Evolutionary conservation across 1,140 invertebrate species (phyloP).

Genomic region (Cotesia glomerata): DNA sequence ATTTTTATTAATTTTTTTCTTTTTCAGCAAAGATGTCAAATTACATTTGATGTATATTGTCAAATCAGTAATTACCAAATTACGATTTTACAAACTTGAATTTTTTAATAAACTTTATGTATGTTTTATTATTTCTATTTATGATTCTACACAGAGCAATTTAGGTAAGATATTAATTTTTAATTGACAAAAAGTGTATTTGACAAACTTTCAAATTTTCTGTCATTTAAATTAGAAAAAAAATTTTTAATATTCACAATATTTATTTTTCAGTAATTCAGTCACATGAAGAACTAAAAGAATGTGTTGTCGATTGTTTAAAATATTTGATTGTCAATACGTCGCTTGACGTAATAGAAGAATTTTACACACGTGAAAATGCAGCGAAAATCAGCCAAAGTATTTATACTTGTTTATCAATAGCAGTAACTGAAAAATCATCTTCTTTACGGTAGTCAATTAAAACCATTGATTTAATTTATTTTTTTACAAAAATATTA

Average conservation of each 20-base stretch:
- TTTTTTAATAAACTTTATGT: conserved; percentile 62
- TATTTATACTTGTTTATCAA: conserved; percentile 65
- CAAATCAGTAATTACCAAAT: conserved; percentile 54
- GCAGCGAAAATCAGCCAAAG: conserved; percentile 66
- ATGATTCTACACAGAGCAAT: conserved; percentile 57
- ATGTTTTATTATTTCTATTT: conserved; percentile 61
- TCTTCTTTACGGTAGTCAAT: conserved; percentile 62
- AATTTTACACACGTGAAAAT: conserved; percentile 63
- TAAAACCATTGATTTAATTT: conserved; percentile 18
- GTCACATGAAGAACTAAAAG: conserved; percentile 68
- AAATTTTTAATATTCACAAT: conserved; percentile 43
- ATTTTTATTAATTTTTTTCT: conserved; percentile 15
- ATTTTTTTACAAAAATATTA: conserved; percentile 21
- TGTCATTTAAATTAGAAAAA: neutral
- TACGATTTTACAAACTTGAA: conserved; percentile 56
- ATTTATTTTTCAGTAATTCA: conserved; percentile 52
- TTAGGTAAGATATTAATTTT: conserved; percentile 55
- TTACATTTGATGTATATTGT: conserved; percentile 59
- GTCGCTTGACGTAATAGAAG: conserved; percentile 57
- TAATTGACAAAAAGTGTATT: conserved; percentile 2
- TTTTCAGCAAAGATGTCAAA: conserved; percentile 57
- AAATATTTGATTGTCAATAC: conserved; percentile 60
- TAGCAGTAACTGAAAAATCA: conserved; percentile 68
- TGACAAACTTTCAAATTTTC: too few species aligned
- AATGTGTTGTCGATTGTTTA: conserved; percentile 64